These are phyloP conservation scores for Mimas tiliae DNA, from an alignment of 2,888 invertebrate genomes.

Conservation along the genomic window DNA sequence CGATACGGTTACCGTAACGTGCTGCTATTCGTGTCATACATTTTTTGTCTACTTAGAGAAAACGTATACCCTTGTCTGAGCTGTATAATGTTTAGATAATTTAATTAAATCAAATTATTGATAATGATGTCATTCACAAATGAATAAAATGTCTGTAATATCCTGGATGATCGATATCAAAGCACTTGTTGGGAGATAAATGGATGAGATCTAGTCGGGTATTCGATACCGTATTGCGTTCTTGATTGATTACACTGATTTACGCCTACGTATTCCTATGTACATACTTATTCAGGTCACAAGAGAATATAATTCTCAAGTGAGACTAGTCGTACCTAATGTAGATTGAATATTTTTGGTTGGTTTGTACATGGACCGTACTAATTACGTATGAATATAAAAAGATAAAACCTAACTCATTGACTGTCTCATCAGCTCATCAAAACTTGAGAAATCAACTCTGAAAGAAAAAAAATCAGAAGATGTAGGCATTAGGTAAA, in stretches of 20 bases:
- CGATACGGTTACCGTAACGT: no score
- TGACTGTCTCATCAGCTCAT: no score
- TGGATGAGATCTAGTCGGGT: slow-evolving; percentile 19
- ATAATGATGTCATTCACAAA: slow-evolving; percentile 13
- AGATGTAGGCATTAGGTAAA: no score
- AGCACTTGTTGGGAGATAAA: slow-evolving; percentile 21
- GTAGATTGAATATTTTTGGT: no score
- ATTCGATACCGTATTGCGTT: slow-evolving; percentile 23
- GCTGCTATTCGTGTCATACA: no score
- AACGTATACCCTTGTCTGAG: no score
- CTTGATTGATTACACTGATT: slow-evolving; percentile 23
- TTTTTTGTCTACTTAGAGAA: no score
- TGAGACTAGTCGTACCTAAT: background rate
- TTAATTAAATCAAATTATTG: slow-evolving; percentile 19
- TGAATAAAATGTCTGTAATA: slow-evolving; percentile 14
- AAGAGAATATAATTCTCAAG: background rate
- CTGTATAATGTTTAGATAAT: background rate
- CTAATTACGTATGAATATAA: no score
- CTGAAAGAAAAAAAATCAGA: no score
- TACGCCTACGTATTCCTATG: slow-evolving; percentile 8
- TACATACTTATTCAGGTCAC: background rate
- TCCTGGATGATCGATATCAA: slow-evolving; percentile 23
- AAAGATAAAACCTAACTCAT: no score
- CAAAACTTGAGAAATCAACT: no score
- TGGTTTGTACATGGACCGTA: background rate